Conservation (phyloP, 2,113 vertebrate genomes). For the Rhinoderma darwinii region DNA sequence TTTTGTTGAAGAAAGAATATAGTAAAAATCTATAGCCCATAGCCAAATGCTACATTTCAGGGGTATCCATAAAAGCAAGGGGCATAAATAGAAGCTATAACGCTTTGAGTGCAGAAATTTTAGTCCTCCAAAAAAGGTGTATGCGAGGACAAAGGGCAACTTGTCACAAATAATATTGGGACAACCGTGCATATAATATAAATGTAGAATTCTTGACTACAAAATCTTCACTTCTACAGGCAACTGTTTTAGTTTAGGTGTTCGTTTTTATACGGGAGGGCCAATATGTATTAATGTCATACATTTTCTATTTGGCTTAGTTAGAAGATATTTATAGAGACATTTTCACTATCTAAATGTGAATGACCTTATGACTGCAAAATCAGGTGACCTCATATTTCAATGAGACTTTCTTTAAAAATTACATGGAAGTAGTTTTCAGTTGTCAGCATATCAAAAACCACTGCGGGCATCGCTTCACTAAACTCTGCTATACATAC, state of each 20-base stretch:
- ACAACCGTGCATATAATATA: no score
- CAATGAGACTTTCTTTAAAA: not conserved
- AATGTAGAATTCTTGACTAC: no score
- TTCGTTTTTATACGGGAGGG: no score
- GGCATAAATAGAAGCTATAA: not conserved
- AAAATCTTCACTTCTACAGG: no score
- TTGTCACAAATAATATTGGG: no score
- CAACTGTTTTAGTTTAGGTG: no score
- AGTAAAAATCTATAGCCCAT: conserved; percentile 40
- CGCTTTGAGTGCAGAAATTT: not conserved
- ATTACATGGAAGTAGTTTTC: not conserved
- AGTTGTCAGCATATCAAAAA: not conserved
- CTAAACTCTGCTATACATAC: not conserved
- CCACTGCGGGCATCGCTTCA: not conserved
- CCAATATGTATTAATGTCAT: no score
- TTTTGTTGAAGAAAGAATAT: conserved; percentile 9
- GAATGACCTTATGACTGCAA: not conserved
- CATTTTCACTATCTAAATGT: not conserved
- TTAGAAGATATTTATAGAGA: no score
- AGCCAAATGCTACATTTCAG: not conserved
- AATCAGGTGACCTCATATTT: not conserved
- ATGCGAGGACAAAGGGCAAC: not conserved
- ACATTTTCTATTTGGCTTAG: no score
- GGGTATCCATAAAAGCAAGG: conserved; percentile 1
- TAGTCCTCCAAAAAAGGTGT: not conserved